Base-by-base conservation (phyloP, 1,140 invertebrate genomes). In the Sycobia sp. region DNA sequence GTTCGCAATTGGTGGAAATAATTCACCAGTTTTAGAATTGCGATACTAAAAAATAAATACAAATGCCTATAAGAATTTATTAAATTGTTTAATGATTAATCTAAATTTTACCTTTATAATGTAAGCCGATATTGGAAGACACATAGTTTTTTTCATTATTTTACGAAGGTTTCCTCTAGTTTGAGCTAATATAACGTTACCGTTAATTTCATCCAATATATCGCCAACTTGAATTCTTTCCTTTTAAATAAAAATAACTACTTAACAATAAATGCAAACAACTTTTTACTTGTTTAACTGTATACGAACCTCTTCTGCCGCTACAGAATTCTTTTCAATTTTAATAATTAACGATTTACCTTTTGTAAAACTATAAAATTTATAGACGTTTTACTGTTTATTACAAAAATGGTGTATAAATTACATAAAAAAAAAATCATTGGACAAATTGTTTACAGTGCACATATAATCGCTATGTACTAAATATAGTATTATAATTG, bases 121-220 rank as follows among this genome's bases (percentile, higher is more conserved):
- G 69, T 81, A 77, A 34, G 86, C 64, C 16, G 72, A 72, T 62
- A 87, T 73, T 8, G 86, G 86, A 68, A 76, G 71, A 13, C 81
- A 80, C 47, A 73, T 72, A 63, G 80, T 71, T 65, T 82, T 82
- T 66, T 73, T 83, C 73, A 87, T 78, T 27, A 87, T 81, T 53
- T 80, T 76, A 39, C 76, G 75, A 18, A 88, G 71, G 44, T 81
- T 81, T 32, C 84, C 82, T 71, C 80, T 81, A 11, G 73, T 80
- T 55, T 77, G 73, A 34, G 70, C 70, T 49, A 76, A 82, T 69
- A 81, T 85, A 44, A 78, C 76, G 69, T 76, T 81, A 64, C 80
- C 84, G 73, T 87, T 88, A 66, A 88, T 79, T 66, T 86, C 85
- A 73, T 88, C 87, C 18, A 89, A 70, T n/a, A 89, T 73, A 73